These are phyloP conservation scores for Sinella curviseta DNA, from an alignment of 1,140 invertebrate genomes.

Conservation along the genomic window DNA sequence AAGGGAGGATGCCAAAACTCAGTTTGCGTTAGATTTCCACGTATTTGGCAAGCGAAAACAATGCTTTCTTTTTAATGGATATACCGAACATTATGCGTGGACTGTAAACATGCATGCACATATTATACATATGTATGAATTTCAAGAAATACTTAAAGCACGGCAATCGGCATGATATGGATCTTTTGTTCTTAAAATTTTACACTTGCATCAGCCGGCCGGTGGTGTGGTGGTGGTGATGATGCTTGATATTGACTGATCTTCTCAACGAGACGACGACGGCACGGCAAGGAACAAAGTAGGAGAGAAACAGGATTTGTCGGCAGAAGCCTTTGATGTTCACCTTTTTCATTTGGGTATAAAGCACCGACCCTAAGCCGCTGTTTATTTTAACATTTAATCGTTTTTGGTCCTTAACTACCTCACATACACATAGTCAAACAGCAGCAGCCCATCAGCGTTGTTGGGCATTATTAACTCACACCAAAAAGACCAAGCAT, in stretches of 20 bases:
- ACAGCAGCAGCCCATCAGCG: constrained; percentile 5
- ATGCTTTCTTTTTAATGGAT: too few relatives aligned
- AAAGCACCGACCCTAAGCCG: constrained; percentile 41
- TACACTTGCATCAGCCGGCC: constrained; percentile 21
- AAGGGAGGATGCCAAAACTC: too few relatives aligned
- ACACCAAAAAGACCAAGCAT: neutral
- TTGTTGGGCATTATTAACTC: neutral
- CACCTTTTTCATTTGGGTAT: constrained; percentile 47
- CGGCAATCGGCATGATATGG: neutral
- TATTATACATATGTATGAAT: too few relatives aligned
- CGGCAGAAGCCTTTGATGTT: constrained; percentile 49
- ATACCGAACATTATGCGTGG: too few relatives aligned
- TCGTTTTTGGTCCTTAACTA: constrained; percentile 39
- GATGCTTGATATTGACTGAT: constrained; percentile 27
- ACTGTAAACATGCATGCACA: too few relatives aligned
- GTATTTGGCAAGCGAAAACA: too few relatives aligned
- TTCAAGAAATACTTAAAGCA: neutral
- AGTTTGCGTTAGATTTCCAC: too few relatives aligned
- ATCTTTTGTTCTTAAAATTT: neutral
- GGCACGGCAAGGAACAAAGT: constrained; percentile 35
- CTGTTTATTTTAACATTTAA: constrained; percentile 49
- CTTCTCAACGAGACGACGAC: constrained; percentile 35
- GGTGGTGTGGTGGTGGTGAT: constrained; percentile 33
- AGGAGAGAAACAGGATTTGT: constrained; percentile 43
- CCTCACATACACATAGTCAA: constrained; percentile 21